These are phyloP conservation scores for Meandrusa payeni DNA, from an alignment of 2,888 invertebrate species.

Conservation along the genomic window DNA sequence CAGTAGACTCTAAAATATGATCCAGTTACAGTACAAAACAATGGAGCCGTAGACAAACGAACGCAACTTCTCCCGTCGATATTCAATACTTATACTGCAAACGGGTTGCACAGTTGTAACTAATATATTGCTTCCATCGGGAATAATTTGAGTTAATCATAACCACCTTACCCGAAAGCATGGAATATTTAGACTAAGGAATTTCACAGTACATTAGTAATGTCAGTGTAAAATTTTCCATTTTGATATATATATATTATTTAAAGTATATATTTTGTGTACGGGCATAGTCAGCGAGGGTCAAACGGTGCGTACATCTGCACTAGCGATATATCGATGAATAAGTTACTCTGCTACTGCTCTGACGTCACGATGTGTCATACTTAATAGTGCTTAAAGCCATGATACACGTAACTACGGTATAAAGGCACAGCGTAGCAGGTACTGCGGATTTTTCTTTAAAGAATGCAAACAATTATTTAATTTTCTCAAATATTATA, in stretches of 20 bases:
- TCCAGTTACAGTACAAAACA: no score
- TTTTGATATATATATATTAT: slow-evolving; percentile 5
- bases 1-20: no score
- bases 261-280: slow-evolving; percentile 1
- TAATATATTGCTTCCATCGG: slow-evolving; percentile 19
- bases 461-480: no score
- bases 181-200: slow-evolving; percentile 22
- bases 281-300: not conserved
- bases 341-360: not conserved
- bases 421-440: no score
- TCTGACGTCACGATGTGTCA: slow-evolving; percentile 23
- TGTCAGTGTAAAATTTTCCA: slow-evolving; percentile 18
- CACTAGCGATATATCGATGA: slow-evolving; percentile 16
- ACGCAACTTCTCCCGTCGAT: slow-evolving; percentile 1
- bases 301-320: slow-evolving; percentile 6
- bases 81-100: slow-evolving; percentile 14
- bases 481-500: no score
- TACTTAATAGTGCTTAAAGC: no score
- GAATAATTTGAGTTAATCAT: slow-evolving; percentile 13
- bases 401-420: no score
- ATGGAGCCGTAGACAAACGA: not conserved
- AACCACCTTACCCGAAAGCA: slow-evolving; percentile 9
- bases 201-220: slow-evolving; percentile 21
- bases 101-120: not conserved
- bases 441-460: no score